A percentile compares a stretch with the other conserved stretches of the same genome.
phyloP scores from a whole-genome alignment of 1,140 invertebrate genomes.

The Pseudomyrmex gracilis region DNA sequence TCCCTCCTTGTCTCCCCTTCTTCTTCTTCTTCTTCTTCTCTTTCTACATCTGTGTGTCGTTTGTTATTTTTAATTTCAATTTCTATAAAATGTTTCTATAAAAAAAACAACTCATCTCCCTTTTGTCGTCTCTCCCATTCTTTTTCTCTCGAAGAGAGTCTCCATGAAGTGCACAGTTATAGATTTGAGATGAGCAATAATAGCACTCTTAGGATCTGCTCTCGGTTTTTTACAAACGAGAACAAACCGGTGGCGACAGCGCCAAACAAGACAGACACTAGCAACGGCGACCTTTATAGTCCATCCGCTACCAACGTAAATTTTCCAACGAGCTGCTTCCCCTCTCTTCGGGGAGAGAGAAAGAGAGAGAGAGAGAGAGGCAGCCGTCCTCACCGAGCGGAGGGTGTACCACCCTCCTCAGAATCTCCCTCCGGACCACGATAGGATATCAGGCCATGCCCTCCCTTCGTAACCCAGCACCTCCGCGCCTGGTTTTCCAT shows the following conservation, averaged over 20 bases:
- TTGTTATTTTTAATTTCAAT: constrained; percentile 6
- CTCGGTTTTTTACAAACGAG: constrained; percentile 57
- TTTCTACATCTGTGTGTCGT: background rate
- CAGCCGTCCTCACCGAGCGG: constrained; percentile 13
- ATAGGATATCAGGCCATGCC: constrained; percentile 8
- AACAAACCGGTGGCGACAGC: constrained; percentile 29
- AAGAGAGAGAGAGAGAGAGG: no score
- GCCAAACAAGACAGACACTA: constrained; percentile 63
- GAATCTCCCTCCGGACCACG: background rate
- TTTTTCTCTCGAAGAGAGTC: background rate
- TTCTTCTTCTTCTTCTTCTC: background rate
- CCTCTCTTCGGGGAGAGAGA: constrained; percentile 1
- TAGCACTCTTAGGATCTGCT: constrained; percentile 52
- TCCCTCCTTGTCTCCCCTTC: background rate
- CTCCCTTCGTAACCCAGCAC: constrained; percentile 2
- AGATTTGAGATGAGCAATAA: constrained; percentile 17
- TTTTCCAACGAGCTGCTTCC: constrained; percentile 71
- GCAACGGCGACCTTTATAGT: constrained; percentile 74
- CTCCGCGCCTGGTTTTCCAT: constrained; percentile 1
- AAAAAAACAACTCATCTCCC: background rate
- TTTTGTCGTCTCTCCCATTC: background rate
- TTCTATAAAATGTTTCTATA: constrained; percentile 39
- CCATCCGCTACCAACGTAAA: constrained; percentile 61
- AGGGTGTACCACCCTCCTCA: constrained; percentile 2
- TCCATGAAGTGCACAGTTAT: constrained; percentile 22